These are phyloP conservation scores for Aurelia coerulea DNA, from an alignment of 30 jellyfish, hydroid and myxozoan genomes.

Conservation along the genomic window DNA sequence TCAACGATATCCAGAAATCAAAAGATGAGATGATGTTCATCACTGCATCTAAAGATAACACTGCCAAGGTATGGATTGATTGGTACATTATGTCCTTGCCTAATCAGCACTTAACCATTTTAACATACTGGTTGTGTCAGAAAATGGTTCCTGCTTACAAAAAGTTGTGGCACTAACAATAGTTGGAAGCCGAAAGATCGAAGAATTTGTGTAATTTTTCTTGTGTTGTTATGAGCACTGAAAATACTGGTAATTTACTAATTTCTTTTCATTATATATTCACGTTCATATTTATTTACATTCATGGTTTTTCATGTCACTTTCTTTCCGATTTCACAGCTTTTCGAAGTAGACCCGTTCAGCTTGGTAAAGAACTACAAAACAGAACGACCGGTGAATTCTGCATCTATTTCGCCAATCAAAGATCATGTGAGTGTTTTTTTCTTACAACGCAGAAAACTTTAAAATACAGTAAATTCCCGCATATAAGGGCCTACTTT, in stretches of 20 bases:
- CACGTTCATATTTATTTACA: neutral
- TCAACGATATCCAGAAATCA: conserved; percentile 87
- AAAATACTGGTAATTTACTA: too few relatives aligned
- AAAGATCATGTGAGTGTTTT: conserved; percentile 83
- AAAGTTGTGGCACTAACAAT: too few relatives aligned
- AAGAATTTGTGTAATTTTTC: too few relatives aligned
- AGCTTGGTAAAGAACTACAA: conserved; percentile 75
- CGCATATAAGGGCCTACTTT: too few relatives aligned
- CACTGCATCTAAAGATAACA: conserved; percentile 89
- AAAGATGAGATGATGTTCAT: conserved; percentile 86
- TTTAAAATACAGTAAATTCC: too few relatives aligned
- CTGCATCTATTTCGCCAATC: conserved; percentile 95
- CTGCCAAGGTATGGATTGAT: conserved; percentile 56
- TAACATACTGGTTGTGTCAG: neutral
- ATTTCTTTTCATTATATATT: too few relatives aligned
- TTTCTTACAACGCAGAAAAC: neutral
- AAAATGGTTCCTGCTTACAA: too few relatives aligned
- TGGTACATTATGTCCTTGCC: neutral
- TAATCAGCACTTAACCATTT: neutral
- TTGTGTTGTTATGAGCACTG: too few relatives aligned
- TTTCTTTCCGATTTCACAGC: conserved; percentile 18
- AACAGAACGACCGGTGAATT: conserved; percentile 96
- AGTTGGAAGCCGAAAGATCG: too few relatives aligned
- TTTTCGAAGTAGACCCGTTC: conserved; percentile 78
- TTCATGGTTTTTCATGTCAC: neutral